Evolutionary conservation across 2,113 vertebrate genomes (phyloP).

Genomic region (Platysternon megacephalum): DNA sequence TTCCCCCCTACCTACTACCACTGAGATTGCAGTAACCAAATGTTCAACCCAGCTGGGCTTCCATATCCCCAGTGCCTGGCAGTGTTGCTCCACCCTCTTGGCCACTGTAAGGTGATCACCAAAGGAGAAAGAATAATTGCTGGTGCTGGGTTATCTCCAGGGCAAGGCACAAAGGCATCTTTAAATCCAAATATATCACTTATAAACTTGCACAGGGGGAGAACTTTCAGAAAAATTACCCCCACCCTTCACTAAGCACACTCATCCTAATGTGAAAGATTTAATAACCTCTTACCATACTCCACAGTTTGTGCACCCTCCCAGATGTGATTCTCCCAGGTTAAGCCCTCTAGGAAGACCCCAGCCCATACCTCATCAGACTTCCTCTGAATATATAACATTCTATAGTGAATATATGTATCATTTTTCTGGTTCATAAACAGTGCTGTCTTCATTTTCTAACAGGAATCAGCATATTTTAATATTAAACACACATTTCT

Average conservation of each 20-base stretch:
- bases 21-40: neutral
- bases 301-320: neutral
- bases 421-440: conserved; percentile 10
- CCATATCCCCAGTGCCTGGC: too few species aligned
- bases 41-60: neutral
- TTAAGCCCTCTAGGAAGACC: neutral
- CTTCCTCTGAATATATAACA: neutral
- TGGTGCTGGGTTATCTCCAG: neutral
- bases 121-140: neutral
- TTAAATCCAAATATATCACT: too few species aligned
- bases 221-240: neutral
- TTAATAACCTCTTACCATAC: neutral
- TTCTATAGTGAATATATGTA: neutral
- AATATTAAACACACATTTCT: conserved; percentile 50
- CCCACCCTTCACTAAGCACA: neutral
- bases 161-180: neutral
- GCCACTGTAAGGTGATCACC: neutral
- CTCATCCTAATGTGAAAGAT: neutral
- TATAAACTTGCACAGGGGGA: too few species aligned
- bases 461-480: conserved; percentile 56
- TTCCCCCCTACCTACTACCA: neutral
- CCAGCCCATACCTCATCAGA: fast-evolving
- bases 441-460: conserved; percentile 23
- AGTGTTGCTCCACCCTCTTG: too few species aligned
- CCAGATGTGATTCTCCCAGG: neutral